phyloP scores from a whole-genome alignment of 2,888 invertebrate genomes.

The Pollenia labialis region DNA sequence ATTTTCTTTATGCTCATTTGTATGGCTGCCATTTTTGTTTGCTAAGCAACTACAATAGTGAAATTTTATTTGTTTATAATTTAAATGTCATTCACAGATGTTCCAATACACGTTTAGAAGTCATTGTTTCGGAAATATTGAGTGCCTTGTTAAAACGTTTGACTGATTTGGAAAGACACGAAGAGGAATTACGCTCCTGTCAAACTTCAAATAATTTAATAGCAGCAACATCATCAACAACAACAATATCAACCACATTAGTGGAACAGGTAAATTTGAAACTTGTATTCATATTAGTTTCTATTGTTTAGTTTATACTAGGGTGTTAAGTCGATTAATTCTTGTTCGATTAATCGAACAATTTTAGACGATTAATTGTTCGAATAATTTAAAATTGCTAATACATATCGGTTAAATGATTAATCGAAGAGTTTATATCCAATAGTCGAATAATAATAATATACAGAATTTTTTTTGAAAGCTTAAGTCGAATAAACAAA shows the following conservation, averaged over 20 bases:
- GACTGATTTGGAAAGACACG: constrained; percentile 84
- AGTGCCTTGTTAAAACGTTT: constrained; percentile 85
- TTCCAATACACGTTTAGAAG: constrained; percentile 84
- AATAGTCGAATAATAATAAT: no score
- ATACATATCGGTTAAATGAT: no score
- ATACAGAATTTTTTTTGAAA: no score
- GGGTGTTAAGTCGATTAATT: no score
- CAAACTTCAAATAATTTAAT: constrained; percentile 78
- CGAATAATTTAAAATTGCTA: no score
- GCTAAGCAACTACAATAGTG: not conserved
- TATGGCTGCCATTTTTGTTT: not conserved
- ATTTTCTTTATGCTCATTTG: constrained; percentile 15
- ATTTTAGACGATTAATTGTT: no score
- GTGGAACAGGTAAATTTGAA: constrained; percentile 79
- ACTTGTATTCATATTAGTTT: constrained; percentile 5
- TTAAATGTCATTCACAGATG: constrained; percentile 78
- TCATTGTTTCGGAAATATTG: constrained; percentile 84
- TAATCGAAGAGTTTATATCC: no score
- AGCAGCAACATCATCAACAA: constrained; percentile 17
- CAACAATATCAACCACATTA: constrained; percentile 25
- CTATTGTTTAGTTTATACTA: constrained; percentile 44
- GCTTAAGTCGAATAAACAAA: no score
- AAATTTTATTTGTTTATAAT: constrained; percentile 42
- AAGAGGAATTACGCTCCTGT: constrained; percentile 84
- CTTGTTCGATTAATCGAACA: no score